phyloP scores from a whole-genome alignment of 2,888 invertebrate species.

The Synanthedon vespiformis region DNA sequence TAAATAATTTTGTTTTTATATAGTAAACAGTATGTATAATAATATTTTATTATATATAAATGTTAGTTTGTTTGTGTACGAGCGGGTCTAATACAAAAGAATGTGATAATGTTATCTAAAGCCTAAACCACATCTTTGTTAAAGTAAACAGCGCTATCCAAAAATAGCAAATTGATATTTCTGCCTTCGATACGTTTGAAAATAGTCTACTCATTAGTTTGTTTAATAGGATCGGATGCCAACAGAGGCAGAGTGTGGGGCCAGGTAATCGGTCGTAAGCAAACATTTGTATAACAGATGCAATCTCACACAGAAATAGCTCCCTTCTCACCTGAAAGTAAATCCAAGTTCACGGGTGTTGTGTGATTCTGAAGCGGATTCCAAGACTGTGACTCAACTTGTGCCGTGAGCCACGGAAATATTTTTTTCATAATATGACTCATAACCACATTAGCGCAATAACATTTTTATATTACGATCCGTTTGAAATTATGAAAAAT shows the following conservation, averaged over 20 bases:
- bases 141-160: background rate
- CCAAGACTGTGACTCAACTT: conserved; percentile 17
- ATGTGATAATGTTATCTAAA: no score
- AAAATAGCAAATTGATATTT: background rate
- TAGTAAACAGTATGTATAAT: no score
- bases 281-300: conserved; percentile 9
- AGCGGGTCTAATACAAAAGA: no score
- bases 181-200: background rate
- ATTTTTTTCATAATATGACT: no score
- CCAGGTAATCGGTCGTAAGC: conserved; percentile 7
- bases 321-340: conserved; percentile 23
- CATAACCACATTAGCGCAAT: no score
- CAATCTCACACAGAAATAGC: conserved; percentile 23
- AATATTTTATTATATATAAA: no score
- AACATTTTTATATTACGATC: no score
- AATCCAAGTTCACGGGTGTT: conserved; percentile 29
- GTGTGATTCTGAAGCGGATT: conserved; percentile 24
- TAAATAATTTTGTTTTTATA: no score
- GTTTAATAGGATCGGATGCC: background rate
- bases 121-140: no score
- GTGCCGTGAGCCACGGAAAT: conserved; percentile 9
- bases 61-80: no score
- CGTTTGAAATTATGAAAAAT: no score
- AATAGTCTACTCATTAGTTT: background rate
- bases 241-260: background rate